These are phyloP conservation scores for Danionella cerebrum DNA, from an alignment of 2,113 vertebrate species.

Conservation along the genomic window DNA sequence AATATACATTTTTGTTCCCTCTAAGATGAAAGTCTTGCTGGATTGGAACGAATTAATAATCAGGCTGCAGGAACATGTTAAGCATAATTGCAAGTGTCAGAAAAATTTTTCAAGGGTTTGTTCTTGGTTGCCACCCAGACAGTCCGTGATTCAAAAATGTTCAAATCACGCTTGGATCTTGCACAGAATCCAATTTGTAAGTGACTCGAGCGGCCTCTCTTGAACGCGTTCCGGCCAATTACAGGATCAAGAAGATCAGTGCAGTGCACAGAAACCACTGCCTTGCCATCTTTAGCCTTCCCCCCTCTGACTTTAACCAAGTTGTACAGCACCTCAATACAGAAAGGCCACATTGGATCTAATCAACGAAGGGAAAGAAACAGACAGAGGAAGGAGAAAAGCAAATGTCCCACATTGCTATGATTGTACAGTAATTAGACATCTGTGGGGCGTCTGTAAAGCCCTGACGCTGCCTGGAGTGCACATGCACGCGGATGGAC, in stretches of 20 bases:
- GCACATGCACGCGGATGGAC: background rate
- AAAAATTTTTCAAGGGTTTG: background rate
- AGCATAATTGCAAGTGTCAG: constrained; percentile 2
- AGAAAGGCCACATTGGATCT: constrained; percentile 21
- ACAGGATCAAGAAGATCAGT: constrained; percentile 19
- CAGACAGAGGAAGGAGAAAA: background rate
- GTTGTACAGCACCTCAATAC: background rate
- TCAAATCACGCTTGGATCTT: background rate
- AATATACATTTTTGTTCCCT: no score
- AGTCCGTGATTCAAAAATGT: constrained; percentile 10
- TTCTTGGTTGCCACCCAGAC: background rate
- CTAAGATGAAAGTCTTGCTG: no score
- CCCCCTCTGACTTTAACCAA: background rate
- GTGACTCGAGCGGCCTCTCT: background rate
- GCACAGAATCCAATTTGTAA: constrained; percentile 10
- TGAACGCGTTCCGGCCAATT: constrained; percentile 11
- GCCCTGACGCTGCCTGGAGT: background rate
- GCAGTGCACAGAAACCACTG: background rate
- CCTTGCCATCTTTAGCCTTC: constrained; percentile 4
- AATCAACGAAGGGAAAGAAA: constrained; percentile 39
- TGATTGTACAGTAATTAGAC: constrained; percentile 75
- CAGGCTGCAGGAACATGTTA: background rate
- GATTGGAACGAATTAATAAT: no score
- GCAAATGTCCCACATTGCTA: constrained; percentile 48
- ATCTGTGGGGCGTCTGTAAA: constrained; percentile 55